phyloP scores from a whole-genome alignment of 2,113 vertebrate species.

The Rhynchomys soricoides region DNA sequence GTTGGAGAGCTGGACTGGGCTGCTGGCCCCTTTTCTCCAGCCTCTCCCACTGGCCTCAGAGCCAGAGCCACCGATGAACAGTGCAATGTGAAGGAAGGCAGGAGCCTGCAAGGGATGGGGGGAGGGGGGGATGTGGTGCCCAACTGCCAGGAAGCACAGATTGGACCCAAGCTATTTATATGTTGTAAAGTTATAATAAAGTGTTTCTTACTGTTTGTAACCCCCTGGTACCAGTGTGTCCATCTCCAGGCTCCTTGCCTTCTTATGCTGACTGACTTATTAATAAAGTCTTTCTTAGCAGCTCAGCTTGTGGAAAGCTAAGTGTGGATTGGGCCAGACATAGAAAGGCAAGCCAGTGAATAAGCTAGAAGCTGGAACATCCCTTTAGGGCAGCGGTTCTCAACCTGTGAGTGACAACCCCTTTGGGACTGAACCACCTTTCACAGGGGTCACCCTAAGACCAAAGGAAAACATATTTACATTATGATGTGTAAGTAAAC shows the following conservation, averaged over 20 bases:
- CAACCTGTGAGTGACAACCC: not conserved
- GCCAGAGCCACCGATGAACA: slow-evolving; percentile 74
- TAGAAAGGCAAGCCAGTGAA: not conserved
- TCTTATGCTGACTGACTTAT: not conserved
- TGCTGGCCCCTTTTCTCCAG: slow-evolving; percentile 53
- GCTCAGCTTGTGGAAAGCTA: slow-evolving; percentile 71
- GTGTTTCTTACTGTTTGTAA: slow-evolving; percentile 92
- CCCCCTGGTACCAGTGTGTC: slow-evolving; percentile 80
- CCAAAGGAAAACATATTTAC: not conserved
- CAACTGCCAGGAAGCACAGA: slow-evolving; percentile 87
- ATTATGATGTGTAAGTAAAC: not conserved
- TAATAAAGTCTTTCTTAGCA: slow-evolving; percentile 77
- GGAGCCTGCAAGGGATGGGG: slow-evolving; percentile 58
- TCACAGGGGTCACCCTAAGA: not conserved
- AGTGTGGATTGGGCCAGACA: slow-evolving; percentile 60
- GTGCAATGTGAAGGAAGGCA: slow-evolving; percentile 80
- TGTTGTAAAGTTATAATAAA: slow-evolving; percentile 92
- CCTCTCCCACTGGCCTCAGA: slow-evolving; percentile 54
- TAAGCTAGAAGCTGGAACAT: not conserved
- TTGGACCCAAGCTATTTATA: slow-evolving; percentile 89
- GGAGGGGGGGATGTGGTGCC: slow-evolving; percentile 54
- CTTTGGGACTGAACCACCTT: not conserved
- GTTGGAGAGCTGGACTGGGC: slow-evolving; percentile 13
- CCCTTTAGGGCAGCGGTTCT: not conserved
- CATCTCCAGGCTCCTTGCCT: slow-evolving; percentile 73